Conservation (phyloP, 2,888 invertebrate species). For the Sarcophaga caerulescens region DNA sequence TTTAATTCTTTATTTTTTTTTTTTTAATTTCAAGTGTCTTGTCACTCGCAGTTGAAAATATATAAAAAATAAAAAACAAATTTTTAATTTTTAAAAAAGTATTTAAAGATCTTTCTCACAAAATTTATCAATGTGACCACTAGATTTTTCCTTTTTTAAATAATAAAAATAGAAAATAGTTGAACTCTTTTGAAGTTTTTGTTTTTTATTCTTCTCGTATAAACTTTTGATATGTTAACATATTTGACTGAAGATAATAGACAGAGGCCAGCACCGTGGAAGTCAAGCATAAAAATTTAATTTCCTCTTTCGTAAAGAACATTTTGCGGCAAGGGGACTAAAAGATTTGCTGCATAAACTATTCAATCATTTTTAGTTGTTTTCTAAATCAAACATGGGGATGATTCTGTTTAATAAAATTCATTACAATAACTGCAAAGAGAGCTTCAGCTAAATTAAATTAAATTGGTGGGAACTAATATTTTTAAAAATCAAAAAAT, state of each 20-base stretch:
- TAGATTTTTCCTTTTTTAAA: neutral
- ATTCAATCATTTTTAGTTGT: neutral
- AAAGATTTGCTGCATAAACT: slow-evolving; percentile 7
- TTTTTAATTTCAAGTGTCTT: slow-evolving; percentile 45
- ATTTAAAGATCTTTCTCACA: neutral
- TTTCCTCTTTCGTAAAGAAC: slow-evolving; percentile 43
- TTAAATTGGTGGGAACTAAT: too few relatives aligned
- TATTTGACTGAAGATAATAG: slow-evolving; percentile 26
- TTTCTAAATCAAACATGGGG: neutral
- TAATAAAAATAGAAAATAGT: neutral
- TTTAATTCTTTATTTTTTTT: slow-evolving; percentile 23
- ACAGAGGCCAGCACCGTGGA: slow-evolving; percentile 27
- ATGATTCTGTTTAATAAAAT: too few relatives aligned
- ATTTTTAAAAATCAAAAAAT: too few relatives aligned
- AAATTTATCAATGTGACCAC: slow-evolving; percentile 25
- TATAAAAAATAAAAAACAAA: slow-evolving; percentile 7
- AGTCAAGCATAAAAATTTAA: slow-evolving; percentile 60
- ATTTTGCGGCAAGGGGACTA: neutral
- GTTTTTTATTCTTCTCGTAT: slow-evolving; percentile 2
- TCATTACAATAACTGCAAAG: too few relatives aligned
- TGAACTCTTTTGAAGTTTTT: slow-evolving; percentile 55
- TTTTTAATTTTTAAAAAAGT: slow-evolving; percentile 13
- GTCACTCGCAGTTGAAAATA: slow-evolving; percentile 52
- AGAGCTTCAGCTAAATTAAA: too few relatives aligned
- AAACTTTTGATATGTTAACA: slow-evolving; percentile 1